These are phyloP conservation scores for Cancer borealis DNA, from an alignment of 2,888 invertebrate genomes.

Conservation along the genomic window DNA sequence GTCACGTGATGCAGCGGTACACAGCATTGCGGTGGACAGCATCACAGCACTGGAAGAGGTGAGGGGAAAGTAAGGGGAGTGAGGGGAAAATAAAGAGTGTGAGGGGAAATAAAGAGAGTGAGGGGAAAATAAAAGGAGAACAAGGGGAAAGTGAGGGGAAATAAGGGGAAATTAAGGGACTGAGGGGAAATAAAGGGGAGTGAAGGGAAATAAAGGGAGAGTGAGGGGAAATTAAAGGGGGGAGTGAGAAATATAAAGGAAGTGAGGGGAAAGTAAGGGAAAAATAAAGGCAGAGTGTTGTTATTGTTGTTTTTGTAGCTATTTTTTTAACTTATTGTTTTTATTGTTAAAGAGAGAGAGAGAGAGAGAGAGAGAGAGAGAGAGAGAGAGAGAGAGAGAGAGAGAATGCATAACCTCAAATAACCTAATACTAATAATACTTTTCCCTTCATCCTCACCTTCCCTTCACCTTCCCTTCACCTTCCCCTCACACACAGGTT, in stretches of 20 bases:
- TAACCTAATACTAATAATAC: not conserved
- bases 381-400: too few species aligned
- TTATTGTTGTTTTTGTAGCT: too few species aligned
- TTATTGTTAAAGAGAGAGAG: too few species aligned
- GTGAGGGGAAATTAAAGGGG: too few species aligned
- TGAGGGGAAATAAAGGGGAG: slow-evolving; percentile 3
- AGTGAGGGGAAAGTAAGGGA: too few species aligned
- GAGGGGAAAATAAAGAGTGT: not conserved
- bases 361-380: too few species aligned
- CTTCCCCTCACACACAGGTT: slow-evolving; percentile 47
- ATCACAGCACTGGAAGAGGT: slow-evolving; percentile 62
- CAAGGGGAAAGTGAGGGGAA: not conserved
- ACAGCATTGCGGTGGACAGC: slow-evolving; percentile 50
- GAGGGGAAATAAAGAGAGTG: not conserved
- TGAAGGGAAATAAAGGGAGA: not conserved
- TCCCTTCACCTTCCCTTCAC: not conserved
- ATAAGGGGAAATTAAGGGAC: not conserved
- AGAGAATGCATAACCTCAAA: not conserved
- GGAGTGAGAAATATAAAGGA: too few species aligned
- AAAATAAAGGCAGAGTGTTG: too few species aligned
- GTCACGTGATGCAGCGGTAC: slow-evolving; percentile 50
- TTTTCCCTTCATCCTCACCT: not conserved
- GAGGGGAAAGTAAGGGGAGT: not conserved
- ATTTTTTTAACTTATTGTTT: too few species aligned
- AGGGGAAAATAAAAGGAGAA: not conserved